These are phyloP conservation scores for Pseudonaja textilis DNA, from an alignment of 2,113 vertebrate species.

Conservation along the genomic window DNA sequence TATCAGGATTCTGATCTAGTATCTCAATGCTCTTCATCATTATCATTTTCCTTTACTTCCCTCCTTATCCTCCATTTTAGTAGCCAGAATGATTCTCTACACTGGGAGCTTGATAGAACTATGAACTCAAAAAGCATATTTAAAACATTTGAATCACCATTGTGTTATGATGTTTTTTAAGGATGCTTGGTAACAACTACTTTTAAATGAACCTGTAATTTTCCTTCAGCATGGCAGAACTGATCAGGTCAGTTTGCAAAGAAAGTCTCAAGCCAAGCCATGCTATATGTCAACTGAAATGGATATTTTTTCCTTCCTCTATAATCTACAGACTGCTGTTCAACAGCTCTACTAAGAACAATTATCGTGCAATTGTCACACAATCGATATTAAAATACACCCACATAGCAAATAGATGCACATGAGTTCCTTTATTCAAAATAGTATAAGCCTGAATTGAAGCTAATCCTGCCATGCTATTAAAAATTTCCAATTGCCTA, in stretches of 20 bases:
- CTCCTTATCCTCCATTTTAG: neutral
- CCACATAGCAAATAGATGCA: neutral
- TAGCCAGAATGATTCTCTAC: neutral
- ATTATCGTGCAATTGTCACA: conserved; percentile 11
- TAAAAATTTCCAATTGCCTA: conserved; percentile 15
- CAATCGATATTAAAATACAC: conserved; percentile 36
- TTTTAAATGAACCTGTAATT: neutral
- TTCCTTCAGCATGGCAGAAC: neutral
- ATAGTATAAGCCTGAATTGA: conserved; percentile 38
- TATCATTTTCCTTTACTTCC: neutral
- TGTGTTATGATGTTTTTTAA: neutral
- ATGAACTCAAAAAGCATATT: neutral
- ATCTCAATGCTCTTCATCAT: neutral
- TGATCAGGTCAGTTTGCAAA: neutral
- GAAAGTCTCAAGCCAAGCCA: neutral
- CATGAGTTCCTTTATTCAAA: conserved; percentile 42
- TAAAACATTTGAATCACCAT: neutral
- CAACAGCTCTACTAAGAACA: neutral
- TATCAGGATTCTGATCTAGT: neutral
- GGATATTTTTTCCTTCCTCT: conserved; percentile 1
- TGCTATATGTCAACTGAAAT: neutral
- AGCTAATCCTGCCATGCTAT: conserved; percentile 36
- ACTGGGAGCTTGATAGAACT: neutral
- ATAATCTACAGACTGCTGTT: conserved; percentile 10
- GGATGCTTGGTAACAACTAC: neutral